phyloP scores from a whole-genome alignment of 2,113 vertebrate species.

The Lasiurus borealis region DNA sequence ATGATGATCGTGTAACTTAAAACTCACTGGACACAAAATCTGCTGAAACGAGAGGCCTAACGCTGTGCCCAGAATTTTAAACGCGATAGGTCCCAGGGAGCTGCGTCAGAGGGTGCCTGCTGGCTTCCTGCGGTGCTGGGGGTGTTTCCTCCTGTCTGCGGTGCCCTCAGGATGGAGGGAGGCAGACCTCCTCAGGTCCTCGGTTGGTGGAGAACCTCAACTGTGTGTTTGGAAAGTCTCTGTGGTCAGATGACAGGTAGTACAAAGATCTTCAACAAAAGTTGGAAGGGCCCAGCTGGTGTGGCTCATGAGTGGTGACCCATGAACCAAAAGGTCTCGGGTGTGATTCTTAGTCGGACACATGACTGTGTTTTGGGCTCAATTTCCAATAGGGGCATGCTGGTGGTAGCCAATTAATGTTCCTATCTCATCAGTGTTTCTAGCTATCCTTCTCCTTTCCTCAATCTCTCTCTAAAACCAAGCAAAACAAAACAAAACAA shows the following conservation, averaged over 20 bases:
- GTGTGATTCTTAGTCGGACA: background rate
- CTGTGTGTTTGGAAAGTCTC: background rate
- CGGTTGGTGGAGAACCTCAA: background rate
- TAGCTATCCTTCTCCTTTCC: too few relatives aligned
- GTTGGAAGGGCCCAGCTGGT: too few relatives aligned
- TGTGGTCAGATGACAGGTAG: background rate
- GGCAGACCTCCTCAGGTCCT: fast-evolving
- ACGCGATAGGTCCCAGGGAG: fast-evolving
- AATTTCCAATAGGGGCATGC: too few relatives aligned
- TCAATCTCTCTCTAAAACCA: too few relatives aligned
- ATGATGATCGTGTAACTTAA: background rate
- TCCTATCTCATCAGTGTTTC: too few relatives aligned
- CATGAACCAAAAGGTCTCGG: background rate
- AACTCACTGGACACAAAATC: background rate
- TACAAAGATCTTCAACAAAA: background rate
- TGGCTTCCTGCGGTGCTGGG: background rate
- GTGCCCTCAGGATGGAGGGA: too few relatives aligned
- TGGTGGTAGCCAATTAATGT: too few relatives aligned
- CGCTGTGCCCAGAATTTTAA: background rate
- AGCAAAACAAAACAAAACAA: too few relatives aligned
- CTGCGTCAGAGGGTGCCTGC: fast-evolving
- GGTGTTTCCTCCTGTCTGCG: fast-evolving
- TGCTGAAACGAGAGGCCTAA: background rate
- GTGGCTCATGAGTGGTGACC: background rate
- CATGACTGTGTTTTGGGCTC: too few relatives aligned